These are phyloP conservation scores for Psilanteris sp. DNA, from an alignment of 1,140 invertebrate species.

Conservation along the genomic window DNA sequence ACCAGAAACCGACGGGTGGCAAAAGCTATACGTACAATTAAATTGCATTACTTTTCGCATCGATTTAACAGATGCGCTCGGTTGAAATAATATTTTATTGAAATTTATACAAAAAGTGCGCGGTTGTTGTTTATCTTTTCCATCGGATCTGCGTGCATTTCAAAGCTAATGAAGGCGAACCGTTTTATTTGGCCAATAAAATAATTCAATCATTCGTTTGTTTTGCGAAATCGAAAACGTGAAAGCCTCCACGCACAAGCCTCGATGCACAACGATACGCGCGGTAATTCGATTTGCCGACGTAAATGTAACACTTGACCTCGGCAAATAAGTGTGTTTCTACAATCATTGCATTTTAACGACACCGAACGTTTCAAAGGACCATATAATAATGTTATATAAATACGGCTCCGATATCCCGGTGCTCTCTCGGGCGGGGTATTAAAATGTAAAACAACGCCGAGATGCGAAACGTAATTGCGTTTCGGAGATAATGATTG, in stretches of 20 bases:
- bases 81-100: conserved; percentile 19
- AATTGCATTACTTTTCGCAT: conserved; percentile 13
- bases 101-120: conserved; percentile 13
- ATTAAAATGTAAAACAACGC: conserved; percentile 45
- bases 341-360: conserved; percentile 20
- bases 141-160: too few species aligned
- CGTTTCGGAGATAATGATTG: conserved; percentile 53
- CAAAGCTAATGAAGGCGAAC: too few species aligned
- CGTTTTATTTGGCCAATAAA: too few species aligned
- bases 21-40: conserved; percentile 24
- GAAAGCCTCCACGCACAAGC: too few species aligned
- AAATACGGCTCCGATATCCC: conserved; percentile 15
- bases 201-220: too few species aligned
- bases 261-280: too few species aligned
- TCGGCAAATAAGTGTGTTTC: neutral
- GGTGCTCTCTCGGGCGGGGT: neutral
- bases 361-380: conserved; percentile 20
- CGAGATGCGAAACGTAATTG: conserved; percentile 27
- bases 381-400: conserved; percentile 32
- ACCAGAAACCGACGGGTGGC: conserved; percentile 19
- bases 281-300: conserved; percentile 36
- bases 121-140: too few species aligned
- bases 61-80: conserved; percentile 2
- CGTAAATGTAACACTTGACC: conserved; percentile 25
- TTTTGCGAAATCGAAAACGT: too few species aligned